These are phyloP conservation scores for Gallinago paraguaiae DNA, from an alignment of 2,113 vertebrate species.

Conservation along the genomic window DNA sequence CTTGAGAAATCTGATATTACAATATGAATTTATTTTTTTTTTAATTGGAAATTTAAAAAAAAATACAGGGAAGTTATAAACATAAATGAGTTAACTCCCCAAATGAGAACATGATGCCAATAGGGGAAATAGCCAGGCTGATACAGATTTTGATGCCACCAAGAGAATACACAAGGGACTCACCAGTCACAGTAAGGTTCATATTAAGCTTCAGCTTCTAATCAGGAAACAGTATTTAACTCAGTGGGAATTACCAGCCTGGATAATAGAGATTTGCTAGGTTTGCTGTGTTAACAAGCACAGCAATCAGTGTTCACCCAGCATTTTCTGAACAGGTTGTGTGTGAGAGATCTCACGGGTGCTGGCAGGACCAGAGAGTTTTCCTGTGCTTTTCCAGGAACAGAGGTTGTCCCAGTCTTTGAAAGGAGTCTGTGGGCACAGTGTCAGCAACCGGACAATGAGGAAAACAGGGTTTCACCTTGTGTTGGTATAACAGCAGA, in stretches of 20 bases:
- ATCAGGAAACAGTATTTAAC: background rate
- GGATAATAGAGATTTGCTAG: background rate
- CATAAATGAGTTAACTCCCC: background rate
- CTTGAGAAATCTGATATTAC: background rate
- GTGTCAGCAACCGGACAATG: background rate
- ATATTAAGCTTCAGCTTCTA: background rate
- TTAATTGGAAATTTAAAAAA: background rate
- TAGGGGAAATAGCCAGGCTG: background rate
- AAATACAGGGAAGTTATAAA: background rate
- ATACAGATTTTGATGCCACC: background rate
- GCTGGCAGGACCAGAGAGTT: background rate
- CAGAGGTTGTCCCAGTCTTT: background rate
- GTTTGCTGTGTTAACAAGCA: background rate
- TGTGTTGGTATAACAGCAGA: background rate
- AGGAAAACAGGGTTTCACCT: background rate
- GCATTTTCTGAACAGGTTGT: background rate
- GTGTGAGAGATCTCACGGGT: background rate
- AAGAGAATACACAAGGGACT: background rate
- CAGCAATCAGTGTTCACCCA: background rate
- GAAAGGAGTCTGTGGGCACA: background rate
- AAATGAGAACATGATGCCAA: background rate
- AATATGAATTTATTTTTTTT: background rate
- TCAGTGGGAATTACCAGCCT: background rate
- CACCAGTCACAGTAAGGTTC: background rate
- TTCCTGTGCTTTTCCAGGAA: background rate